Evolutionary conservation across 2,888 invertebrate species (phyloP).

Genomic region (Cephus pygmeus): DNA sequence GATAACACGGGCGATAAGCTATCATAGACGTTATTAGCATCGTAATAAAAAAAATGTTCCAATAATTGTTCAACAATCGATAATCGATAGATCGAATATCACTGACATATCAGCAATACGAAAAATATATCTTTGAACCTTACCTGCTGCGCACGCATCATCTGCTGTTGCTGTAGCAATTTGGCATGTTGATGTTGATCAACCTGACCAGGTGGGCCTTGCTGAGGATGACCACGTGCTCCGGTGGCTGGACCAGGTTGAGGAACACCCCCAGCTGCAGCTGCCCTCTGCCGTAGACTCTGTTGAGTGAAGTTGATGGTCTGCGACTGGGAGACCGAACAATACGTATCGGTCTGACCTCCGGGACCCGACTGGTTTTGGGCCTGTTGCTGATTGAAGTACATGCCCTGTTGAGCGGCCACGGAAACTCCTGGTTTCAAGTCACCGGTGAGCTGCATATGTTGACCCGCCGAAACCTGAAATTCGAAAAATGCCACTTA

Average conservation of each 20-base stretch:
- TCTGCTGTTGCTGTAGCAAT: constrained; percentile 76
- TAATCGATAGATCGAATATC: too few relatives aligned
- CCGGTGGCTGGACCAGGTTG: constrained; percentile 48
- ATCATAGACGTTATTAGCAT: not conserved
- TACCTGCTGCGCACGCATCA: constrained; percentile 69
- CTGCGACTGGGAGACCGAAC: constrained; percentile 83
- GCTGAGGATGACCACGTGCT: constrained; percentile 56
- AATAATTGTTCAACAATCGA: too few relatives aligned
- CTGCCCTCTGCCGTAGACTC: constrained; percentile 71
- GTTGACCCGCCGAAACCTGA: constrained; percentile 89
- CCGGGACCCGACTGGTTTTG: constrained; percentile 51
- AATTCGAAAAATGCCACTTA: constrained; percentile 25
- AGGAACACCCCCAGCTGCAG: constrained; percentile 61
- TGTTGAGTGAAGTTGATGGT: constrained; percentile 88
- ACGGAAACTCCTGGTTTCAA: constrained; percentile 81
- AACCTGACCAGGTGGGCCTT: constrained; percentile 57
- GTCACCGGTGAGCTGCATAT: constrained; percentile 81
- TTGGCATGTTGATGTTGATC: constrained; percentile 75
- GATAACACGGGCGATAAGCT: constrained; percentile 28
- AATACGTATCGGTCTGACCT: constrained; percentile 72
- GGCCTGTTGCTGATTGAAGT: constrained; percentile 69
- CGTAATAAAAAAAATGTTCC: too few relatives aligned
- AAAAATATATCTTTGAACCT: constrained; percentile 2
- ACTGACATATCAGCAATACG: too few relatives aligned
- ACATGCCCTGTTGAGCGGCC: constrained; percentile 88